Evolutionary conservation across 2,797 vertebrate species (phyloP), one percentile per base, ranked within the genome.

Genomic region (Microctenopoma steveboyesi): DNA sequence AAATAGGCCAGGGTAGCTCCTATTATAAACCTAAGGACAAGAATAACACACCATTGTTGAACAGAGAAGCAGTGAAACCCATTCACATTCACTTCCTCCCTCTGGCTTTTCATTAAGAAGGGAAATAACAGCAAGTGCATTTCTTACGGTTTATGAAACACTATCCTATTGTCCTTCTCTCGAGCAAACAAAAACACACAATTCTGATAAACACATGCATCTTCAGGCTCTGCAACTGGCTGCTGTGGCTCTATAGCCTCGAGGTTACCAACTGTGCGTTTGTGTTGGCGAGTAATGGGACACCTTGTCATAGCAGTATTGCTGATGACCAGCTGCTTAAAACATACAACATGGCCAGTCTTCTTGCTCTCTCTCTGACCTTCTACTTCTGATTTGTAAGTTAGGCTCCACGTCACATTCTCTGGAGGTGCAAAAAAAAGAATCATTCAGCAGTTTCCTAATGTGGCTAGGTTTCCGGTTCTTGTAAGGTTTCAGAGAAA

Each of bases 11-110:
- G 64, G 61, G 40, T 25, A 13, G 63, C 67, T 78, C 64, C 64
- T 81, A 81, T 86, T 83, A 85, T 78, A 81, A 88, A 78, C 75
- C 50, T 59, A 33, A 62, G 37, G 55, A 86, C 71, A 9, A 70
- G 69, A 88, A 86, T 85, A 87, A 70, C 64, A 3, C 60, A 46
- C 18, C 27, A 76, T 79, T 78, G 75, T 79, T 22, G 69, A 65
- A 71, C 64, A 11, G 55, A 35, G 37, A 48, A 16, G 28, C 64
- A 76, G 52, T 46, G 73, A 82, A 86, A 72, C 69, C 46, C 64
- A 69, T 65, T 73, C 64, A 57, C 47, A 15, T 62, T 56, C 55
- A 82, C 82, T 77, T 78, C 76, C 82, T 74, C 54, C 54, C n/a
- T 56, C 30, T 43, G 33, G 7, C n/a, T 42, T 62, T 64, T 55